Percentiles rank a stretch among this genome's conserved stretches.
These are phyloP conservation scores for Sphenopsis melanotis DNA, from an alignment of 2,797 vertebrate species.

Conservation along the genomic window DNA sequence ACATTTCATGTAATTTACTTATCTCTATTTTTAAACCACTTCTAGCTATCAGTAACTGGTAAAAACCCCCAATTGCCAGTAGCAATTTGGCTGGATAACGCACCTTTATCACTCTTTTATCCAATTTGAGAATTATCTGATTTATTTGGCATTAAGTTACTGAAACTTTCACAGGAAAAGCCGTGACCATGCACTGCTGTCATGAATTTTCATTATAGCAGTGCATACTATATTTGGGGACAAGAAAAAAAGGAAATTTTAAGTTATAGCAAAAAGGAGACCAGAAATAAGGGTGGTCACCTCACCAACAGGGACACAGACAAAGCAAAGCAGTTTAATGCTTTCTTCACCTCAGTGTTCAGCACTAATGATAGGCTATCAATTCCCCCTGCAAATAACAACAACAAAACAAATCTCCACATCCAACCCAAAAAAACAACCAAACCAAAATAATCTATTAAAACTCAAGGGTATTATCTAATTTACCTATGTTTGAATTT, in stretches of 20 bases:
- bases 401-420: neutral
- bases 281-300: neutral
- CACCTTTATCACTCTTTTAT: neutral
- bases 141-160: neutral
- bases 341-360: neutral
- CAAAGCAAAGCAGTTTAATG: rapidly evolving
- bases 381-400: neutral
- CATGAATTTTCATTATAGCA: neutral
- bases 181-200: neutral
- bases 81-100: neutral
- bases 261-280: neutral
- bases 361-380: neutral
- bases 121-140: neutral
- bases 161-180: neutral
- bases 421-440: rapidly evolving
- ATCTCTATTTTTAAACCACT: neutral
- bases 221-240: neutral
- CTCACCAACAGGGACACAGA: neutral
- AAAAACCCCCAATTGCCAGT: rapidly evolving
- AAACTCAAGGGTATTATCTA: neutral
- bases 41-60: neutral
- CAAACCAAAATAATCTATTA: neutral
- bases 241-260: neutral
- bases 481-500: neutral
- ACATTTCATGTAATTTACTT: neutral